Base-by-base conservation (phyloP, 2,113 vertebrate genomes). In the Macquaria australasica region DNA sequence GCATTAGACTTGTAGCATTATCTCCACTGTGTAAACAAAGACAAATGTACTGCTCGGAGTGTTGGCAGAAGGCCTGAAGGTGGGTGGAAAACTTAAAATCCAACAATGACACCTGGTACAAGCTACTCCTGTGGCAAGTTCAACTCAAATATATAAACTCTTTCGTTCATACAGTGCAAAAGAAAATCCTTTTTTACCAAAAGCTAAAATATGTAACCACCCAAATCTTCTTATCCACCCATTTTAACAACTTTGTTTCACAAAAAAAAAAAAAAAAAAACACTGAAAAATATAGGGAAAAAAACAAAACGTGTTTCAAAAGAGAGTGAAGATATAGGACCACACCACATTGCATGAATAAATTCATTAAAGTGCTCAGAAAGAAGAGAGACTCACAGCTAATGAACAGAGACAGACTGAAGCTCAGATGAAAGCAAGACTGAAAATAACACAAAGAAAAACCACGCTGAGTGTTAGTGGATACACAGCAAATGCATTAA, bases 311-410 rank as follows among this genome's bases (percentile, higher is more conserved):
- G 7, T n/a, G 5, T 0, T 18, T 59, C 12, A 3, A 18, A 67
- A n/a, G 3, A 58, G 48, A 81, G 69, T 59, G n/a, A 71, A 43
- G 51, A 45, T 51, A 79, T 4, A 86, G 85, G 68, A 39, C 82
- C 83, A 86, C 82, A 53, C 39, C 64, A 85, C 79, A 53, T 8
- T 5, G 51, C 37, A 74, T 58, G 21, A 86, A 72, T 69, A 53
- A 50, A 82, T 63, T 66, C 18, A 34, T 75, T 76, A 90, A 90
- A 92, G 87, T 86, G 87, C 85, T 82, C 58, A 58, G 68, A 78
- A 71, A 1, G 6, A 50, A 84, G 1, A 58, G 8, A 37, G 23
- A 25, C 21, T 2, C 56, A 34, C 60, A 73, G 37, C 5, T 9
- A 50, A 63, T n/a, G 6, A 23, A 21, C 5, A 31, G 5, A 50